Percentiles rank a stretch among this genome's conserved stretches.
These are phyloP conservation scores for Ciconia stormi DNA, from an alignment of 2,113 vertebrate species.

Conservation along the genomic window DNA sequence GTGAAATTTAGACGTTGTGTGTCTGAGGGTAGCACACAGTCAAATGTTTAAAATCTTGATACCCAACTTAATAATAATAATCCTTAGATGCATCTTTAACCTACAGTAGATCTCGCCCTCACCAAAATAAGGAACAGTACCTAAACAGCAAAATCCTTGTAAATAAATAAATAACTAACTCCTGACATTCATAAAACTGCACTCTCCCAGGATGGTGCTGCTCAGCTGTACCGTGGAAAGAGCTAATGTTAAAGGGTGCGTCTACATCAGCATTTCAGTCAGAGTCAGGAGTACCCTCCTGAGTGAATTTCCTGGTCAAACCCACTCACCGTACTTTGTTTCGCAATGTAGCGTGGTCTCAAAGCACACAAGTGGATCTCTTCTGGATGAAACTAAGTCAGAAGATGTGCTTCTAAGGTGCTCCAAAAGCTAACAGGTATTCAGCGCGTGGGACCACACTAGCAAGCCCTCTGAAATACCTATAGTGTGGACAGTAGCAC, in stretches of 20 bases:
- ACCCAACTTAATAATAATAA: background rate
- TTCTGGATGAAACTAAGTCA: background rate
- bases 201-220: background rate
- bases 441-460: background rate
- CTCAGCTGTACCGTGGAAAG: background rate
- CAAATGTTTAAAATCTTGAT: background rate
- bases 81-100: background rate
- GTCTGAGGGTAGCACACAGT: background rate
- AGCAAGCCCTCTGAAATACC: background rate
- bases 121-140: background rate
- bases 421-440: background rate
- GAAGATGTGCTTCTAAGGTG: background rate
- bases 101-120: background rate
- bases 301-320: background rate
- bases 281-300: background rate
- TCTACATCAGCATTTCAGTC: background rate
- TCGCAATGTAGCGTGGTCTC: background rate
- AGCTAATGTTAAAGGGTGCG: background rate
- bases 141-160: background rate
- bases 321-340: background rate
- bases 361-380: background rate
- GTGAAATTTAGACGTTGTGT: background rate
- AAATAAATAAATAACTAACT: background rate
- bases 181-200: background rate
- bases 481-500: background rate